A percentile compares a stretch with the other conserved stretches of the same genome.
These are phyloP conservation scores for Chrysoperla carnea DNA, from an alignment of 1,140 invertebrate species.

Conservation along the genomic window DNA sequence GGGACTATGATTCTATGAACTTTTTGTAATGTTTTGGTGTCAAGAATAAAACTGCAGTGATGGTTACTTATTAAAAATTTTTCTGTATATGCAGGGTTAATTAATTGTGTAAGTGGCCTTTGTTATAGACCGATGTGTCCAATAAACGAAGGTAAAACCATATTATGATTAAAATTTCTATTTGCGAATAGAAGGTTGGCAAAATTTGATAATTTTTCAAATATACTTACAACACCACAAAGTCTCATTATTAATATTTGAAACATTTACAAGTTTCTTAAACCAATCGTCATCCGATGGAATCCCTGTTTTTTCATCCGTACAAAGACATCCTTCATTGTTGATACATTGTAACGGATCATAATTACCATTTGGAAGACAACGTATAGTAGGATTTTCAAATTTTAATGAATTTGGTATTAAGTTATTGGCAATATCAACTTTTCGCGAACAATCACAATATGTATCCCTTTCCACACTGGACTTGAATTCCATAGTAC, in stretches of 20 bases:
- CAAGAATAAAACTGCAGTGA: too few relatives aligned
- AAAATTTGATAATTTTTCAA: too few relatives aligned
- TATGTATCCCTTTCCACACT: not conserved
- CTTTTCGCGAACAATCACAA: not conserved
- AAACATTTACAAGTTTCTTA: constrained; percentile 19
- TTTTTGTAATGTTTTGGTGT: too few relatives aligned
- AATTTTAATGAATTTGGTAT: not conserved
- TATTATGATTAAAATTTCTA: too few relatives aligned
- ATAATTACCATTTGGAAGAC: constrained; percentile 31
- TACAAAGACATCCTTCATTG: constrained; percentile 30
- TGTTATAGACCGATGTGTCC: too few relatives aligned
- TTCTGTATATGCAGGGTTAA: too few relatives aligned
- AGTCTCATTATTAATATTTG: constrained; percentile 18
- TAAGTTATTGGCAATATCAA: not conserved
- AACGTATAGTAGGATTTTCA: constrained; percentile 17
- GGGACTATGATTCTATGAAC: too few relatives aligned
- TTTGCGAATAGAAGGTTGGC: too few relatives aligned
- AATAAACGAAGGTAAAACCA: too few relatives aligned
- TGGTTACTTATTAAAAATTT: too few relatives aligned
- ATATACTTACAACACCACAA: constrained; percentile 33
- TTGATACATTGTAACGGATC: constrained; percentile 32
- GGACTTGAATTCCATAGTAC: constrained; percentile 7
- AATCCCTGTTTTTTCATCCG: constrained; percentile 25
- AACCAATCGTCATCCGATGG: constrained; percentile 11
- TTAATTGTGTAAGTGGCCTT: too few relatives aligned